Evolutionary conservation across 2,888 invertebrate species (phyloP), one percentile per base, ranked within the genome.

Genomic region (Emmelina monodactyla): DNA sequence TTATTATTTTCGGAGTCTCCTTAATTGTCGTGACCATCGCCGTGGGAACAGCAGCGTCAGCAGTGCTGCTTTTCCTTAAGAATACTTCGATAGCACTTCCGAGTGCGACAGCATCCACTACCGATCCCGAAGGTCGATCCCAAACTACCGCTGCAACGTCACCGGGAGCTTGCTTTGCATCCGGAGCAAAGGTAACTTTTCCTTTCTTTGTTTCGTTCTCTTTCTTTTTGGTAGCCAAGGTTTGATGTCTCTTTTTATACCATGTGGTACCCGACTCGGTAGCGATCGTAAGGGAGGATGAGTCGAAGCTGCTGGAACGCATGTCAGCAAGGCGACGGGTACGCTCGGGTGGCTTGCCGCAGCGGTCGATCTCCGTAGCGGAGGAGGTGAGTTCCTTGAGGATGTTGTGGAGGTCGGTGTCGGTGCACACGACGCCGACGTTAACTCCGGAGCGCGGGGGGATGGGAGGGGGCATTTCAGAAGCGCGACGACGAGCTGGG

Each of bases 31-130:
- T 49, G 15, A 51, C 62, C 13, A 61, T 70, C 42, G 61, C 60
- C 1, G 71, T 63, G 14, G 70, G 55, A 1, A 50, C 57, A 28
- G 80, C 70, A 28, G 80, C 70, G 10, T 80, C 85, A 38, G 69
- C 76, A 28, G 56, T 73, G 43, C 75, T 82, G 46, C 78, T 82
- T 68, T 82, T 85, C 55, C 83, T 84, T 22, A 92, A 72, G 55
- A 91, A 92, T 16, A 89, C 92, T 68, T 92, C 92, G 45, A 92
- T 92, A 16, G 92, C 92, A 55, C 86, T 91, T 14, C 92, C 92
- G 22, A 92, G 76, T 0, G 89, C 86, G 52, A 89, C 88, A 1
- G 92, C 88, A 57, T 92, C 92, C 3, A 89, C 88, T 25, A 91
- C 84, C 1, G 92, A 88, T 4, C 89, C 89, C 28, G 88, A 87